These are phyloP conservation scores for Dicentrarchus labrax DNA, from an alignment of 2,113 vertebrate species.

Conservation along the genomic window DNA sequence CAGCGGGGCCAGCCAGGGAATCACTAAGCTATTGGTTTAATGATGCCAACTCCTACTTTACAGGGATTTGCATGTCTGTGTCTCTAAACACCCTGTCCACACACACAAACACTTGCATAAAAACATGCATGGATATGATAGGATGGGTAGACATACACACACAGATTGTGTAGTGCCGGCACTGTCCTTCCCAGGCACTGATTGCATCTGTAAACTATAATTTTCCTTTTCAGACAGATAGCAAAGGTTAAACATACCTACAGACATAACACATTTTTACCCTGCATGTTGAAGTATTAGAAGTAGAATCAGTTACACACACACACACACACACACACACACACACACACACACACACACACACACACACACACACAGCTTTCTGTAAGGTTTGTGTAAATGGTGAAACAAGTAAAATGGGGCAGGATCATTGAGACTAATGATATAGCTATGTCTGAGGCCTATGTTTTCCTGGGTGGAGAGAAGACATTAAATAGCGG, in stretches of 20 bases:
- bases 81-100: conserved; percentile 62
- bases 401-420: conserved; percentile 52
- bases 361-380: conserved; percentile 12
- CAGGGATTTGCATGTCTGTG: conserved; percentile 78
- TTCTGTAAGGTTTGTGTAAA: conserved; percentile 57
- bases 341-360: conserved; percentile 4
- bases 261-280: conserved; percentile 53
- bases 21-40: conserved; percentile 82
- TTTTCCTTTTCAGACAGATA: conserved; percentile 48
- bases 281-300: conserved; percentile 41
- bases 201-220: conserved; percentile 49
- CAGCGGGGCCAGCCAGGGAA: conserved; percentile 68
- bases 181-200: conserved; percentile 41
- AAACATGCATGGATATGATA: conserved; percentile 50
- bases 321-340: conserved; percentile 20
- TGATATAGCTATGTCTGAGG: conserved; percentile 57
- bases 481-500: conserved; percentile 51
- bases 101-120: conserved; percentile 62
- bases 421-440: conserved; percentile 66
- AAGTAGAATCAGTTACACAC: conserved; percentile 28
- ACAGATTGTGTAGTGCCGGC: background rate
- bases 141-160: conserved; percentile 30
- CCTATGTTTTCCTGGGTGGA: conserved; percentile 66
- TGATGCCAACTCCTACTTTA: conserved; percentile 80
- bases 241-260: conserved; percentile 62